phyloP scores from a whole-genome alignment of 2,888 invertebrate genomes.

The Drosophila testacea region DNA sequence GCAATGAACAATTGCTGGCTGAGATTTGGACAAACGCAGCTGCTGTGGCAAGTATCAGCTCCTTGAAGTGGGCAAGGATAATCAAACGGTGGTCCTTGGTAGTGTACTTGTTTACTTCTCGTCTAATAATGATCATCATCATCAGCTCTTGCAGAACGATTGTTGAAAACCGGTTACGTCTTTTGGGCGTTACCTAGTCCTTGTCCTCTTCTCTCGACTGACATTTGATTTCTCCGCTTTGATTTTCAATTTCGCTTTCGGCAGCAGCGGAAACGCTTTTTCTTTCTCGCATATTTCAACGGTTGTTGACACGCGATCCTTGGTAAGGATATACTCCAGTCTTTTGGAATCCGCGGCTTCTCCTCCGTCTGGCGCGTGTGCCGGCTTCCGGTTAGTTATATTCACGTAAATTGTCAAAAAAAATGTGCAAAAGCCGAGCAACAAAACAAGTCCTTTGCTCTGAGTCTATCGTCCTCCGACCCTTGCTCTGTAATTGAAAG shows the following conservation, averaged over 20 bases:
- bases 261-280: conserved; percentile 81
- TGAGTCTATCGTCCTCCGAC: conserved; percentile 6
- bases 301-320: conserved; percentile 81
- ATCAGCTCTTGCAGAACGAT: conserved; percentile 5
- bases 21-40: conserved; percentile 63
- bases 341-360: conserved; percentile 45
- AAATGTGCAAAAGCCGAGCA: conserved; percentile 62
- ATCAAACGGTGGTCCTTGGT: conserved; percentile 44
- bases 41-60: conserved; percentile 52
- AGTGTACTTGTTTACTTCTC: conserved; percentile 68
- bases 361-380: conserved; percentile 83
- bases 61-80: conserved; percentile 74
- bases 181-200: conserved; percentile 59
- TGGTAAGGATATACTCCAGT: conserved; percentile 31
- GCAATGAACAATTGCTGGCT: conserved; percentile 73
- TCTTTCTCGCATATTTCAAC: conserved; percentile 64
- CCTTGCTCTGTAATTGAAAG: conserved; percentile 72
- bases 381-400: conserved; percentile 85
- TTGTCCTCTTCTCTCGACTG: conserved; percentile 49
- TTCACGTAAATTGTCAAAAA: conserved; percentile 65
- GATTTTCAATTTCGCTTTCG: conserved; percentile 80
- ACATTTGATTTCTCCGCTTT: conserved; percentile 74
- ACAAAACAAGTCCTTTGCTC: conserved; percentile 11
- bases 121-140: conserved; percentile 29
- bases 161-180: conserved; percentile 69